Base-by-base conservation (phyloP, 2,797 vertebrate species). In the Rhinatrema bivittatum region DNA sequence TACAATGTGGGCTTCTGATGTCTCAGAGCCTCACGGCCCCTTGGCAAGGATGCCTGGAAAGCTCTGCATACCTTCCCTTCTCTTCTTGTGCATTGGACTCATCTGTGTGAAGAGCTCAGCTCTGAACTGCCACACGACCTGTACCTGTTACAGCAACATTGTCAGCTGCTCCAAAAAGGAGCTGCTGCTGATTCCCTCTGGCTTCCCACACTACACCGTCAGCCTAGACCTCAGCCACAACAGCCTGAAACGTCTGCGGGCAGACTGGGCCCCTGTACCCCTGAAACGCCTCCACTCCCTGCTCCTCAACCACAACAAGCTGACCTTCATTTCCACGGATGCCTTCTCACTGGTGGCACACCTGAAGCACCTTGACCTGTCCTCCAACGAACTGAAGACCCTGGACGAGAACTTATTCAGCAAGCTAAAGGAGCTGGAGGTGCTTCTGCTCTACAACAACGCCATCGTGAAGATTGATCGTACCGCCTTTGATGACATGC, bases 181-280 rank as follows among this genome's bases (percentile, higher is more conserved):
- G 36, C 76, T 98, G 68, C 74, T 60, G 15, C 17, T 10, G 2
- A 62, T 94, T 25, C 93, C 93, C 0, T 31, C 60, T 0, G 71
- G 71, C 4, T 61, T 98, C 34, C 95, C 95, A 1, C 67, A 62
- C 31, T 97, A 97, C 65, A 78, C 85, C 0, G 77, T 87, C 1
- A 83, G 94, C 6, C 68, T 99, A 62, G 95, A 99, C 68, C 74
- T 99, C 55, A 98, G 94, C 56, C 91, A 96, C 68, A 99, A 99
- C 45, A 74, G 87, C 16, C 76, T 98, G 48, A 53, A 36, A 2
- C 78, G 73, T 16, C 72, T 98, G 37, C 78, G 80, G 1, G 86
- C 90, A 0, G 90, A 96, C 56, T 99, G 95, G 95, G 86, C 91
- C 1, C 58, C 75, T 1, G 59, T 57, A 1, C 86, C 74, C 24